Conservation (phyloP, 2,888 invertebrate genomes). For the Lomographa bimaculata region DNA sequence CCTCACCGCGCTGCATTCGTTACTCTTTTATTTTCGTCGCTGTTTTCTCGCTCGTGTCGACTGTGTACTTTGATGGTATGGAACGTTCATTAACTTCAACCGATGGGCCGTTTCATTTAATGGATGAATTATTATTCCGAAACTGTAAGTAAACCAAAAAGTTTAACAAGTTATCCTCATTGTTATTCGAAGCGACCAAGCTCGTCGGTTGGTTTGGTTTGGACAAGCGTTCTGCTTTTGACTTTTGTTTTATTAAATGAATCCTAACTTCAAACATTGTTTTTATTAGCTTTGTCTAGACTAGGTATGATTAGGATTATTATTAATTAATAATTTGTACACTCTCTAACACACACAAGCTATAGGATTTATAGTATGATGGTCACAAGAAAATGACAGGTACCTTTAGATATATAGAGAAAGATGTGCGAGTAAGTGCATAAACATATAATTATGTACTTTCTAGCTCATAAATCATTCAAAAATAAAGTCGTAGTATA, state of each 20-base stretch:
- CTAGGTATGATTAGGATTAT: too few relatives aligned
- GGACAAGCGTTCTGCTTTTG: conserved; percentile 17
- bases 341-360: too few relatives aligned
- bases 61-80: conserved; percentile 68
- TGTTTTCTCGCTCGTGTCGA: conserved; percentile 69
- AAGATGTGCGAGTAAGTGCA: too few relatives aligned
- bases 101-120: conserved; percentile 35
- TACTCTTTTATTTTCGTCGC: conserved; percentile 72
- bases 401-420: too few relatives aligned
- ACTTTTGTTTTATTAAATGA: conserved; percentile 15
- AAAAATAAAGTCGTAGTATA: too few relatives aligned
- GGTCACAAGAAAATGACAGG: too few relatives aligned
- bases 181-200: conserved; percentile 24
- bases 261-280: conserved; percentile 5
- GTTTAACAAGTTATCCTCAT: conserved; percentile 25
- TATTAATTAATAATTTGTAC: too few relatives aligned
- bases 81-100: conserved; percentile 53
- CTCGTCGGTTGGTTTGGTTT: conserved; percentile 21
- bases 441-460: too few relatives aligned
- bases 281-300: not conserved
- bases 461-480: too few relatives aligned
- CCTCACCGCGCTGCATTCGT: conserved; percentile 65
- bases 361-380: too few relatives aligned
- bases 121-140: conserved; percentile 23
- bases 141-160: conserved; percentile 25